A percentile compares a stretch with the other conserved stretches of the same genome.
Conservation (phyloP, 2,888 invertebrate genomes). For the Tromatobia lineatoria region DNA sequence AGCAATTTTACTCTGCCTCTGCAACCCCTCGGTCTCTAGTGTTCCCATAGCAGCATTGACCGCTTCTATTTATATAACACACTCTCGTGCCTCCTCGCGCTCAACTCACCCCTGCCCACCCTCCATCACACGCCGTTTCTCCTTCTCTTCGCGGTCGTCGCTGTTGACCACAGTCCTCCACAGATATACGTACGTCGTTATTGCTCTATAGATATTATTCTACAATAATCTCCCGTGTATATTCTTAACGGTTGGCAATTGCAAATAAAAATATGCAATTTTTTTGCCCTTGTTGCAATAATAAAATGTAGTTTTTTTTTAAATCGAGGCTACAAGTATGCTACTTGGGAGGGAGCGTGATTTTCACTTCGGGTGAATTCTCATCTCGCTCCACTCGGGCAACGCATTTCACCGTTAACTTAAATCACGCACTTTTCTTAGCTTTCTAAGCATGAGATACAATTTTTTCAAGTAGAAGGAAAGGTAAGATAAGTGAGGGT, state of each 20-base stretch:
- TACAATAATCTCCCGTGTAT: background rate
- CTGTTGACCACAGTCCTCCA: slow-evolving; percentile 21
- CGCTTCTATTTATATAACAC: slow-evolving; percentile 84
- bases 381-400: too few relatives aligned
- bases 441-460: too few relatives aligned
- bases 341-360: too few relatives aligned
- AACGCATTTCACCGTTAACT: too few relatives aligned
- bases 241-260: slow-evolving; percentile 1
- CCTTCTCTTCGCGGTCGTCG: slow-evolving; percentile 62
- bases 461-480: background rate
- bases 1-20: slow-evolving; percentile 61
- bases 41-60: slow-evolving; percentile 85
- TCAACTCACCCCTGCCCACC: slow-evolving; percentile 43
- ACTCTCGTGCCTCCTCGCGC: slow-evolving; percentile 68
- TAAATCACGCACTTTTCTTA: too few relatives aligned
- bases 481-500: too few relatives aligned
- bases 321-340: too few relatives aligned
- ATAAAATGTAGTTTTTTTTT: too few relatives aligned
- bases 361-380: too few relatives aligned
- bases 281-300: too few relatives aligned
- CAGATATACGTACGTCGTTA: background rate
- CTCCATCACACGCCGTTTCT: slow-evolving; percentile 52
- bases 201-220: background rate
- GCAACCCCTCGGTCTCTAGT: slow-evolving; percentile 71
- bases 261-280: too few relatives aligned